Base-by-base conservation (phyloP, 1,140 invertebrate genomes). In the Diploscapter pachys region DNA sequence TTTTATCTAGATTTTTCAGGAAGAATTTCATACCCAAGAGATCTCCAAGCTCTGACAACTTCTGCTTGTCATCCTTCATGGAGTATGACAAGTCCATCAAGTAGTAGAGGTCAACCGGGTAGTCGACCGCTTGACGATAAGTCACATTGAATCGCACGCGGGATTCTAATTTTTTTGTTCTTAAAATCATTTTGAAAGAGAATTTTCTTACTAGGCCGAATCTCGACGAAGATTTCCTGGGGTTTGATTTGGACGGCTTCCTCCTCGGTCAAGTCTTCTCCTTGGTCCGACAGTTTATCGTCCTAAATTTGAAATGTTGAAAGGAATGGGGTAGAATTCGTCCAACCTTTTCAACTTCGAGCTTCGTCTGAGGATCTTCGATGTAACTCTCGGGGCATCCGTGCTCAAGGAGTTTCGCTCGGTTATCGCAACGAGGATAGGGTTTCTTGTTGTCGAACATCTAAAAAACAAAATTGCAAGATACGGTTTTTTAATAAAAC, bases 41-140 rank as follows among this genome's bases (percentile, higher is more conserved):
- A 76, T 89, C 85, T 4, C 91, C 92, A 13, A 93, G 86, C 56
- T 87, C 83, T 0, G 90, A 90, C 3, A 93, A 83, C 77, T 90
- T 89, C 8, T 90, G 87, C 82, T 90, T 91, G 78, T 92, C 90
- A 76, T 89, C 88, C 56, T 87, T 85, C 93, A 94, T 94, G 0
- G 92, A 92, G 63, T 89, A 88, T 3, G 92, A 93, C 31, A 93
- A 86, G 83, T 95, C 93, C 90, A 94, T 91, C 2, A 95, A 87
- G 82, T 93, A 94, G 85, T 95, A 95, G 3, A 95, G 85, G 87
- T 95, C 93, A 0, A 94, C 91, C 0, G 93, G 93, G 86, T 93
- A 94, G 84, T 93, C 90, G 78, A 90, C 88, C 3, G 92, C 91
- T 78, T 89, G 87, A 4, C 87, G 83, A 80, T 89, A 90, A 5